Conservation (phyloP, 2,797 vertebrate genomes). For the Sebastes kiyomatsui region DNA sequence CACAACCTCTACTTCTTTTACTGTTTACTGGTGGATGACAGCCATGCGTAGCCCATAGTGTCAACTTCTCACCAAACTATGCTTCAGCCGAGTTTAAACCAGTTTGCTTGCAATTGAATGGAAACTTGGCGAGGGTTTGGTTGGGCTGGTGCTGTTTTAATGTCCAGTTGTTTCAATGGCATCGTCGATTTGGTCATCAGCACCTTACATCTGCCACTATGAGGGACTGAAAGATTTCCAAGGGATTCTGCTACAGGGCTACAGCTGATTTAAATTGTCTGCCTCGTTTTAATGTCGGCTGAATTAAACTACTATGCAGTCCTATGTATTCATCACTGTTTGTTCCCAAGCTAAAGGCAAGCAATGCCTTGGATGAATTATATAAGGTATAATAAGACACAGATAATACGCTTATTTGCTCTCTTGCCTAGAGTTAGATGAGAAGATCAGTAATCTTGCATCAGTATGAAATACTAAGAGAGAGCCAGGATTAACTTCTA, state of each 20-base stretch:
- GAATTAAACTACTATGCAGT: conserved; percentile 5
- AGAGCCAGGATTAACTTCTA: neutral
- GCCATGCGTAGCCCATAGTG: neutral
- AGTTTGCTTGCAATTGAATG: neutral
- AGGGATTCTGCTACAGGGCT: neutral
- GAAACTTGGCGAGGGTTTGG: neutral
- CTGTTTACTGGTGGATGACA: too few species aligned
- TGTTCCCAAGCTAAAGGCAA: conserved; percentile 10
- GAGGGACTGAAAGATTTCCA: neutral
- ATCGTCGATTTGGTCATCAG: conserved; percentile 38
- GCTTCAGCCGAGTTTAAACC: neutral
- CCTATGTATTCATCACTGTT: neutral
- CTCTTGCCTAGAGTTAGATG: neutral
- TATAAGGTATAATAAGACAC: neutral
- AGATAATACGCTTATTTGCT: neutral
- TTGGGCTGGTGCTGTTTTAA: neutral
- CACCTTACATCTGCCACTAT: conserved; percentile 16
- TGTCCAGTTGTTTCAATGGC: conserved; percentile 44
- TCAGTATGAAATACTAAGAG: neutral
- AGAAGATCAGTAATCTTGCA: neutral
- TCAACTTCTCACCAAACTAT: neutral
- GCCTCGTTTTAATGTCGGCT: conserved; percentile 8
- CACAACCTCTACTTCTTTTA: neutral
- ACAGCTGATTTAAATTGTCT: conserved; percentile 10
- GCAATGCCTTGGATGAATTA: neutral